phyloP scores from a whole-genome alignment of 2,797 vertebrate genomes.

The Chaetodon trifasciatus region DNA sequence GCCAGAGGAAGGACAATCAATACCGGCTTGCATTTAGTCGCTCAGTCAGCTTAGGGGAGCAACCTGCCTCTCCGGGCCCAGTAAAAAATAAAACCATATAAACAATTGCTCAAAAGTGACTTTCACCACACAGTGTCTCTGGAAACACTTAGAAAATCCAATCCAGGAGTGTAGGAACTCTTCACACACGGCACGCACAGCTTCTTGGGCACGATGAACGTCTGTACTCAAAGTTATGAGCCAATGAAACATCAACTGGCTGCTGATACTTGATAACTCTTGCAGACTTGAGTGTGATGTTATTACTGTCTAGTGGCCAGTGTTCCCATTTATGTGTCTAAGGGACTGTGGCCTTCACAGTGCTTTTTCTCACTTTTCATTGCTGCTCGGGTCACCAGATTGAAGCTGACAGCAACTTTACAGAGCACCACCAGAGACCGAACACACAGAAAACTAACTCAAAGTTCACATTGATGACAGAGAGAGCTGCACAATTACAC shows the following conservation, averaged over 20 bases:
- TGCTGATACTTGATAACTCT: slow-evolving; percentile 15
- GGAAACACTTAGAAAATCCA: slow-evolving; percentile 38
- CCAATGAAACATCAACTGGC: slow-evolving; percentile 15
- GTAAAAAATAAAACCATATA: slow-evolving; percentile 66
- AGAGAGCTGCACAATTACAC: slow-evolving; percentile 49
- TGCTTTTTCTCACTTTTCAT: slow-evolving; percentile 22
- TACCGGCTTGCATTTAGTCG: slow-evolving; percentile 74
- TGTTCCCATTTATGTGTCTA: slow-evolving; percentile 27
- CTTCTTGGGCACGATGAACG: slow-evolving; percentile 9
- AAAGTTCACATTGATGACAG: slow-evolving; percentile 48
- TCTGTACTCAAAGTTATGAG: neutral
- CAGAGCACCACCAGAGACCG: slow-evolving; percentile 17
- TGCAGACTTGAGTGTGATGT: neutral
- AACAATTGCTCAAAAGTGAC: slow-evolving; percentile 59
- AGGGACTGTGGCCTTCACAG: slow-evolving; percentile 10
- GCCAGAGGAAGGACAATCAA: slow-evolving; percentile 80
- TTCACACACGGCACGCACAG: slow-evolving; percentile 17
- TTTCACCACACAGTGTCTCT: slow-evolving; percentile 40
- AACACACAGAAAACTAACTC: slow-evolving; percentile 46
- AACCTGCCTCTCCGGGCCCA: slow-evolving; percentile 59
- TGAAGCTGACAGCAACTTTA: slow-evolving; percentile 51
- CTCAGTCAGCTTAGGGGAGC: slow-evolving; percentile 74
- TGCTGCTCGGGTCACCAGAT: slow-evolving; percentile 30
- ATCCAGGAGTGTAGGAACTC: slow-evolving; percentile 4
- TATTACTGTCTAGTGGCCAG: slow-evolving; percentile 1